Evolutionary conservation across 2,888 invertebrate genomes (phyloP), one percentile per base, ranked within the genome.

Genomic region (Neoitamus cyanurus): DNA sequence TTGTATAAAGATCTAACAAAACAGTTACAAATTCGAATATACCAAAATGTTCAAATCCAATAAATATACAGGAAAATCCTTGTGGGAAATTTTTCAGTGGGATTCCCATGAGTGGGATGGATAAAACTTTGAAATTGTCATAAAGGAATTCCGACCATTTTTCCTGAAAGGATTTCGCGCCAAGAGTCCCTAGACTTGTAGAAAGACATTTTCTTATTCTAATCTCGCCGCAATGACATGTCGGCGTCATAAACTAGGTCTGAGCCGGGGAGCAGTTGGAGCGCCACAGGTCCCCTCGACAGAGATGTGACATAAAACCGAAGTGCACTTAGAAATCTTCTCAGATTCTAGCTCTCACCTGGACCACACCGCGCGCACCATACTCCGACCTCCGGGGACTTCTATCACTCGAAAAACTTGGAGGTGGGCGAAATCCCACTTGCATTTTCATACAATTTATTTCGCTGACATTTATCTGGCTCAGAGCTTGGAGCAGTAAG

Each of bases 281-380:
- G 34, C 34, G 37, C 46, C 75, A 42, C 30, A 75, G 46, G 46
- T 42, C 25, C 9, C 42, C 15, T 13, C 11, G 42, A 75, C 75
- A 9, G 42, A 75, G 42, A 25, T 42, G 42, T 46, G 75, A 75
- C 42, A 75, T 42, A 37, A 75, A 37, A 75, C 37, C 75, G 28
- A 75, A 75, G 75, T 73, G 73, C 42, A 75, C 75, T 75, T 75
- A 75, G 75, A 42, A 75, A 75, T 75, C 75, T 28, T 75, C 75
- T 75, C 75, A 42, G 75, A 75, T 75, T 75, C 75, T 20, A 58
- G 58, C 25, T 25, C 9, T 58, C 58, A 58, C 58, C 58, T 58
- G 58, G 58, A 58, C 20, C 7, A 3, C 20, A 3, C 25, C 25
- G 25, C 7, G 58, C 48, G 7, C 58, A 20, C 20, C 34, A 30